Base-by-base conservation (phyloP, 2,797 vertebrate genomes). In the Xerus rutilus region DNA sequence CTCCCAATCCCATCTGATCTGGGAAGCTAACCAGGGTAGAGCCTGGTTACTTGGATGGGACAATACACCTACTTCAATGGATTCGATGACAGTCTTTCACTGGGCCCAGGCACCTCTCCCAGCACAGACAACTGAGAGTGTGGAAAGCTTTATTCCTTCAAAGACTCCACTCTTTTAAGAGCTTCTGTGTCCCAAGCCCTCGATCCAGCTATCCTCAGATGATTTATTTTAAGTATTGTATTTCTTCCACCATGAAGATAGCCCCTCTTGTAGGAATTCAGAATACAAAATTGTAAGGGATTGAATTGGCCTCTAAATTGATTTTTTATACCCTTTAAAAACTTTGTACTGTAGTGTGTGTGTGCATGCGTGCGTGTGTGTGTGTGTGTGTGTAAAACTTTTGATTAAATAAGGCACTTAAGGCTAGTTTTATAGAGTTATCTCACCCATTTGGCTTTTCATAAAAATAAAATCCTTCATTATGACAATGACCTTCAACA, bases 401-500 rank as follows among this genome's bases (percentile, higher is more conserved):
- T 86, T 90, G 73, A 76, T 87, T 59, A 84, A 70, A 64, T 76
- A 64, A 92, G 64, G 57, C 49, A 92, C 54, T 62, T 20, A 82
- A 49, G 25, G n/a, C 86, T 49, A 65, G 54, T 90, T 93, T 94
- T 95, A 79, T 91, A 93, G 52, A 72, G 23, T 89, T 74, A 95
- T 57, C 43, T 67, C 43, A 93, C 54, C 54, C 89, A 89, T 35
- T 69, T 94, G 91, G 35, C 32, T 96, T 93, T 94, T 74, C 47
- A 69, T 67, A 88, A 77, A 52, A 94, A 97, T 87, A 94, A 95
- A 97, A 87, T 59, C 79, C n/a, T 93, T 87, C 85, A 45, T 91
- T 81, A 76, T 30, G 30, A 85, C 81, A 96, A 89, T 73, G 86
- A 95, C 89, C 89, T 95, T 97, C 92, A 84, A 89, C 49, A 67